Percentiles rank a stretch among this genome's conserved stretches.
Evolutionary conservation across 64 coral and sea anemone species (phyloP).

Genomic region (Stylophora pistillata): DNA sequence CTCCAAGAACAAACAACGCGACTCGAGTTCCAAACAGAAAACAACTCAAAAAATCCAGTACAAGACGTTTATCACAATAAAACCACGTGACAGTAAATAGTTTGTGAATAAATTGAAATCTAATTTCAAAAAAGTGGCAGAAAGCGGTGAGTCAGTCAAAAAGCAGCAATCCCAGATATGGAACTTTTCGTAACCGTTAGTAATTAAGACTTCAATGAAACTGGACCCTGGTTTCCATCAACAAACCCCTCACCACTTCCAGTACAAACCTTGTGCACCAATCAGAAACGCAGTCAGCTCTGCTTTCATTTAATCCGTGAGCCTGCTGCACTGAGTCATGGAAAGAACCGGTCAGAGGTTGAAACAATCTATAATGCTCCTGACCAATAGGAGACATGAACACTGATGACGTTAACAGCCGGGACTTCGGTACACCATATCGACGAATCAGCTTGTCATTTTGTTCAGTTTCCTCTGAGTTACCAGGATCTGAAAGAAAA

Average conservation of each 20-base stretch:
- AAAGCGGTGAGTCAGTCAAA: too few relatives aligned
- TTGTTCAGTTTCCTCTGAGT: conserved; percentile 27
- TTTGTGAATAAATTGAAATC: too few relatives aligned
- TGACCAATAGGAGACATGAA: conserved; percentile 83
- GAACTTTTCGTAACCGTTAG: too few relatives aligned
- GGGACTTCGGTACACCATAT: conserved; percentile 75
- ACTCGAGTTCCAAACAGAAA: too few relatives aligned
- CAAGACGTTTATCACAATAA: too few relatives aligned
- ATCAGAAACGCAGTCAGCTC: neutral
- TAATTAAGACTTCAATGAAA: too few relatives aligned
- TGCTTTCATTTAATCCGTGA: conserved; percentile 17
- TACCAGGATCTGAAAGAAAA: neutral
- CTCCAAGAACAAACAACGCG: too few relatives aligned
- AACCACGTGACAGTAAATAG: too few relatives aligned
- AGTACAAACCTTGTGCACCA: conserved; percentile 81
- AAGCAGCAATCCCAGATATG: too few relatives aligned
- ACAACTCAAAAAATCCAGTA: too few relatives aligned
- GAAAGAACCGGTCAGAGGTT: conserved; percentile 62
- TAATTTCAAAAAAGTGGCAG: too few relatives aligned
- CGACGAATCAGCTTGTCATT: conserved; percentile 67
- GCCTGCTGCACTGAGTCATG: conserved; percentile 45
- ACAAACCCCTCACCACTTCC: neutral
- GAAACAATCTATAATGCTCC: conserved; percentile 80
- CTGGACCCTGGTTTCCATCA: too few relatives aligned
- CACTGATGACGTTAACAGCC: conserved; percentile 44